Conservation (phyloP, 2,797 vertebrate species). For the Anisognathus igniventris region DNA sequence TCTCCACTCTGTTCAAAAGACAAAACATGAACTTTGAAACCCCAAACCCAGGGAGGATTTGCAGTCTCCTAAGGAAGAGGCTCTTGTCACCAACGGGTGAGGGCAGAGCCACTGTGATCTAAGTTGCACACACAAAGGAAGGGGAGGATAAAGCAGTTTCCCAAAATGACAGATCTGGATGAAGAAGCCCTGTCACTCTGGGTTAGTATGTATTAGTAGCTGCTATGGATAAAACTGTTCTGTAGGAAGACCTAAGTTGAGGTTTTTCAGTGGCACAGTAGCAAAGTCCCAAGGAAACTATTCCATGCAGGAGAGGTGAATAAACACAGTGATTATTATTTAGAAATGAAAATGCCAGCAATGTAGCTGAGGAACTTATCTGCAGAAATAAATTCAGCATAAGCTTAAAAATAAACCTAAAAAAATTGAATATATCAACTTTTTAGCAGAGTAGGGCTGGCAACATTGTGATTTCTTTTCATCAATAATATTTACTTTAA, state of each 20-base stretch:
- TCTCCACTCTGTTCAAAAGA: constrained; percentile 81
- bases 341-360: not conserved
- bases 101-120: not conserved
- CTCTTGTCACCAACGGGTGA: rapidly evolving
- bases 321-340: not conserved
- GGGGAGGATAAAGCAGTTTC: not conserved
- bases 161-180: not conserved
- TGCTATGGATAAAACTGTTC: not conserved
- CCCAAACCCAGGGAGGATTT: not conserved
- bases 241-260: not conserved
- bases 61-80: not conserved
- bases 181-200: not conserved
- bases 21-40: not conserved
- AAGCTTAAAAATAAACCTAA: not conserved
- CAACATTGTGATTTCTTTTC: not conserved
- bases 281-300: not conserved
- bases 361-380: not conserved
- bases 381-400: not conserved
- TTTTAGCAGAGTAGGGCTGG: not conserved
- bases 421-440: not conserved
- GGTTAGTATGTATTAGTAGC: not conserved
- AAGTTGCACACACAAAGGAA: not conserved
- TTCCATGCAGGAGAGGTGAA: not conserved
- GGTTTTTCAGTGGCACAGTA: not conserved
- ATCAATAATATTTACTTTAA: not conserved